Conservation (phyloP, 2,888 invertebrate species). For the Malthinus flaveolus region DNA sequence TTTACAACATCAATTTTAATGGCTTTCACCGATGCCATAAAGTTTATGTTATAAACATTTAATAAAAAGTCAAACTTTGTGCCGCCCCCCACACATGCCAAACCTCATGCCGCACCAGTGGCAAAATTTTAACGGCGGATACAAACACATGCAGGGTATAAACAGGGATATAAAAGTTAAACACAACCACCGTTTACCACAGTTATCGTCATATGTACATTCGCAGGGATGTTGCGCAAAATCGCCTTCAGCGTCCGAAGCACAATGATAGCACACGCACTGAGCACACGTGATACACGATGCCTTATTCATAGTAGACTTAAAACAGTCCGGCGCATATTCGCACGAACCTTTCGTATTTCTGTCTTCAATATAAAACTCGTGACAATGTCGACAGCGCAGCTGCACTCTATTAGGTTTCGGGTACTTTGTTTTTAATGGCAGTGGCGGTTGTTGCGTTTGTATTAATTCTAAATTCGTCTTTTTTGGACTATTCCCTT, state of each 20-base stretch:
- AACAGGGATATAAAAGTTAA: conserved; percentile 82
- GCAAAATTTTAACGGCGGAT: conserved; percentile 82
- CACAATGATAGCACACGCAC: conserved; percentile 92
- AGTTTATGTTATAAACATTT: too few species aligned
- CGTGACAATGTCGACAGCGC: conserved; percentile 74
- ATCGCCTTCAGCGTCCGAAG: conserved; percentile 89
- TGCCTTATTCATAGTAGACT: conserved; percentile 77
- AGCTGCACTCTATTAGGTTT: conserved; percentile 40
- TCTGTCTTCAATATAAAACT: conserved; percentile 78
- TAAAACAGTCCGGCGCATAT: conserved; percentile 83
- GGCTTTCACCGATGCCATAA: too few species aligned
- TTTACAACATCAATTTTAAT: too few species aligned
- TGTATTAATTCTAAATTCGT: conserved; percentile 60
- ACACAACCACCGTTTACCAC: conserved; percentile 84
- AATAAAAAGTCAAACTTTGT: conserved; percentile 55
- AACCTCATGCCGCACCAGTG: conserved; percentile 82
- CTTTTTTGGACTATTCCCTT: conserved; percentile 68
- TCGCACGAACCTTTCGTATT: conserved; percentile 86
- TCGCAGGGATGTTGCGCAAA: conserved; percentile 84
- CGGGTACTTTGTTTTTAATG: conserved; percentile 54
- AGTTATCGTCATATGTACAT: conserved; percentile 72
- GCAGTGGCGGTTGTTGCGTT: conserved; percentile 57
- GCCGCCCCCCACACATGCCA: conserved; percentile 82
- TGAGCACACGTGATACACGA: conserved; percentile 81
- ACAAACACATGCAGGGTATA: conserved; percentile 94